Conservation (phyloP, 2,888 invertebrate species). For the Parnassius apollo region DNA sequence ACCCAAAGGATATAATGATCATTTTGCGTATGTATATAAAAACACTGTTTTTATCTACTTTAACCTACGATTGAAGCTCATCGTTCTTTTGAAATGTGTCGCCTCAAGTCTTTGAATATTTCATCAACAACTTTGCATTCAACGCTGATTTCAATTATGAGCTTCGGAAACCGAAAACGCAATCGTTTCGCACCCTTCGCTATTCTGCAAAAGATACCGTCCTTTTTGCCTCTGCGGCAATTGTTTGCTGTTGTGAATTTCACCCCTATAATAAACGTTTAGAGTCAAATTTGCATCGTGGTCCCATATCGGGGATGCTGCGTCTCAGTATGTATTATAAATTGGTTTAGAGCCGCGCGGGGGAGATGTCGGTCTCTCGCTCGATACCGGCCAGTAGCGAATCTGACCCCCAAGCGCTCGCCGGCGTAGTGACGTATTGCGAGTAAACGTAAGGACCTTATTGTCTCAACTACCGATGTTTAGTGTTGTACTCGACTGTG, state of each 20-base stretch:
- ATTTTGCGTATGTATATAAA: too few relatives aligned
- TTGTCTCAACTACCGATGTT: conserved; percentile 34
- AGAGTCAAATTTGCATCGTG: conserved; percentile 46
- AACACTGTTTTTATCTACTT: conserved; percentile 14
- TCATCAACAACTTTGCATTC: conserved; percentile 32
- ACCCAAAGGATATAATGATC: too few relatives aligned
- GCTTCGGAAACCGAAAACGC: conserved; percentile 53
- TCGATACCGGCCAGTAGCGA: conserved; percentile 75
- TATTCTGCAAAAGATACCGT: conserved; percentile 68
- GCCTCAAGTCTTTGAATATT: conserved; percentile 28
- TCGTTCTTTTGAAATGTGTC: conserved; percentile 1
- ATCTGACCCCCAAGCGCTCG: conserved; percentile 48
- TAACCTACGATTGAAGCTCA: conserved; percentile 29
- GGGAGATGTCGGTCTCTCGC: conserved; percentile 63
- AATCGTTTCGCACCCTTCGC: conserved; percentile 76
- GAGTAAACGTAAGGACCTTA: conserved; percentile 25
- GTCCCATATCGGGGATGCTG: conserved; percentile 67
- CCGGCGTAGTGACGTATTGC: conserved; percentile 44
- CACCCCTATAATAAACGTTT: conserved; percentile 29
- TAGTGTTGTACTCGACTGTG: conserved; percentile 28
- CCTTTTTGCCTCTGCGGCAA: conserved; percentile 78
- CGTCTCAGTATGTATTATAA: conserved; percentile 81
- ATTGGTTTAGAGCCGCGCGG: conserved; percentile 78
- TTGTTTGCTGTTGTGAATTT: conserved; percentile 36
- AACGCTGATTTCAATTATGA: conserved; percentile 65